Percentiles rank a stretch among this genome's conserved stretches.
phyloP scores from a whole-genome alignment of 2,797 vertebrate species.

The Lithobates sylvaticus region DNA sequence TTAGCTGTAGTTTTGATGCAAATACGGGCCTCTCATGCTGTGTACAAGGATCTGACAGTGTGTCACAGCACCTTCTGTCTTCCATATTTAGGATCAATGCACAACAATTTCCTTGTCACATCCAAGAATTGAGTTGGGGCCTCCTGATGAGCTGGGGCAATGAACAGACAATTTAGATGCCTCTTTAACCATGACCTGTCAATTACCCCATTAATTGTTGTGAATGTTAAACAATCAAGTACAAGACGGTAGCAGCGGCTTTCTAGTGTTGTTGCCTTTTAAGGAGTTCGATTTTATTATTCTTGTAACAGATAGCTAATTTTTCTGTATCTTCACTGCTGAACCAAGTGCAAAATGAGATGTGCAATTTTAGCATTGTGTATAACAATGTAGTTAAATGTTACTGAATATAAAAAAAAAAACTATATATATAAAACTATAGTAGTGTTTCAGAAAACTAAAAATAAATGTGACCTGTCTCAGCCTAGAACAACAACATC shows the following conservation, averaged over 20 bases:
- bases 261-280: too few species aligned
- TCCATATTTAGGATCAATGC: not conserved
- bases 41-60: not conserved
- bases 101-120: conserved; percentile 12
- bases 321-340: too few species aligned
- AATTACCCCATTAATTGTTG: conserved; percentile 6
- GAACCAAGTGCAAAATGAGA: too few species aligned
- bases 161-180: conserved; percentile 17
- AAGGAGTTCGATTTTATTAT: too few species aligned
- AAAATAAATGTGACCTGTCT: too few species aligned
- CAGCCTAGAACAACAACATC: too few species aligned
- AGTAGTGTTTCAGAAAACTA: too few species aligned
- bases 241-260: not conserved
- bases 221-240: not conserved
- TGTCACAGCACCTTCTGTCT: conserved; percentile 1
- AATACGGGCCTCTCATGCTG: not conserved
- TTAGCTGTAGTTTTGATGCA: conserved; percentile 8
- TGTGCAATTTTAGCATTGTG: too few species aligned
- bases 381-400: too few species aligned
- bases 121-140: not conserved
- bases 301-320: too few species aligned
- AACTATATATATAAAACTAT: too few species aligned
- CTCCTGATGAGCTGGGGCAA: not conserved
- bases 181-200: not conserved
- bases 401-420: too few species aligned